Evolutionary conservation across 2,113 vertebrate species (phyloP).

Genomic region (Pachyramphus minor): DNA sequence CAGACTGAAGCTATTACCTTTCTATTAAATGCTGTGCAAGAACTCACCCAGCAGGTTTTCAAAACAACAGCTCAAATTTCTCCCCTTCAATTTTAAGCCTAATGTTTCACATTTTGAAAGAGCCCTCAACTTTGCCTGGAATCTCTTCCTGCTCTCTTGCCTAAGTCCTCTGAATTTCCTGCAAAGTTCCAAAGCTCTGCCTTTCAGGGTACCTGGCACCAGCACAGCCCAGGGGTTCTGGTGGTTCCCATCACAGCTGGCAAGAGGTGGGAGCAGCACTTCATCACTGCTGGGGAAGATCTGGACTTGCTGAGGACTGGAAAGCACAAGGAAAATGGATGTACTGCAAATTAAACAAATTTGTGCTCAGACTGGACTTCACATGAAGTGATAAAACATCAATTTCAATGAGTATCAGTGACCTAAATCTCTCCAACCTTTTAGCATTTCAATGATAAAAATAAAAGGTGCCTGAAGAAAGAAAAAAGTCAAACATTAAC

Average conservation of each 20-base stretch:
- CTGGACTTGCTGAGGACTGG: neutral
- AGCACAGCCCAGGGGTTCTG: neutral
- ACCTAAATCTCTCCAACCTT: neutral
- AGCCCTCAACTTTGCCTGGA: neutral
- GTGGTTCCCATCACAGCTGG: neutral
- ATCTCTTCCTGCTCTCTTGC: neutral
- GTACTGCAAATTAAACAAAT: neutral
- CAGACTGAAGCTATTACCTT: conserved; percentile 16
- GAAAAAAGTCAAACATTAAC: neutral
- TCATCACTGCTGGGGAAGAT: neutral
- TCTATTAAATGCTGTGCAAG: neutral
- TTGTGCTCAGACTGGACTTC: neutral
- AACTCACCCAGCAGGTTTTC: neutral
- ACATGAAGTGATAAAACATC: neutral
- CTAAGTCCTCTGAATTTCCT: neutral
- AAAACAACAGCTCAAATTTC: conserved; percentile 24
- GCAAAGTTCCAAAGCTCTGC: fast-evolving
- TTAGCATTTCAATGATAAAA: neutral
- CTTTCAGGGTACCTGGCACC: neutral
- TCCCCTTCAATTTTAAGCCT: neutral
- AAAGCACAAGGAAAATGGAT: neutral
- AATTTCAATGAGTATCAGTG: neutral
- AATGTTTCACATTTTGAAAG: neutral
- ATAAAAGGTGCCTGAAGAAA: neutral
- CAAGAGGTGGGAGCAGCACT: neutral